Percentiles rank a stretch among this genome's conserved stretches.
These are phyloP conservation scores for Agrotis ipsilon DNA, from an alignment of 2,888 invertebrate species.

Conservation along the genomic window DNA sequence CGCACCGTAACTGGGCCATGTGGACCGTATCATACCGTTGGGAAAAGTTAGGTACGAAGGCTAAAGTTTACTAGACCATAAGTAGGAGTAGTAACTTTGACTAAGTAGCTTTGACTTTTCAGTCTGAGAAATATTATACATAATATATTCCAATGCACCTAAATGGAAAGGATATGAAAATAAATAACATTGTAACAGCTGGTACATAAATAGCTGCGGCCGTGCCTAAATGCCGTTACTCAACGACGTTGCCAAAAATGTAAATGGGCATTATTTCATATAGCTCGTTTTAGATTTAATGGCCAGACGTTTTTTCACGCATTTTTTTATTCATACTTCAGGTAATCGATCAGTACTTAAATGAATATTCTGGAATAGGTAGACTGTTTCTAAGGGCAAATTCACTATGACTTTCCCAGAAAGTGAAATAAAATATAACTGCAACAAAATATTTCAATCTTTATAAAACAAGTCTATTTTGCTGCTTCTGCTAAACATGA, in stretches of 20 bases:
- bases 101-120: neutral
- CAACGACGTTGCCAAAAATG: constrained; percentile 32
- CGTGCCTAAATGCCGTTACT: constrained; percentile 16
- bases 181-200: constrained; percentile 22
- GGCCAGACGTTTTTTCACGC: constrained; percentile 37
- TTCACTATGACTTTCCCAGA: constrained; percentile 1
- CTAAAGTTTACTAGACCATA: constrained; percentile 11
- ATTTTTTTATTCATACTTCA: constrained; percentile 32
- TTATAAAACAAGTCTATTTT: neutral
- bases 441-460: neutral
- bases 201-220: constrained; percentile 16
- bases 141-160: neutral
- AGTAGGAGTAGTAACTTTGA: neutral
- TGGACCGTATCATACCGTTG: constrained; percentile 24
- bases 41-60: constrained; percentile 20
- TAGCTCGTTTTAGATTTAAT: constrained; percentile 17
- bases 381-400: neutral
- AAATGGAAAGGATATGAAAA: neutral
- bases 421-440: neutral
- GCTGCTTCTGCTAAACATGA: neutral
- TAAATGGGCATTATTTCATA: constrained; percentile 44
- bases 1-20: constrained; percentile 30
- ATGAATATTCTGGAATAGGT: neutral
- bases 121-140: no score
- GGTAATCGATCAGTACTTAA: constrained; percentile 32